Base-by-base conservation (phyloP, 2,888 invertebrate genomes). In the Amiota mariae region DNA sequence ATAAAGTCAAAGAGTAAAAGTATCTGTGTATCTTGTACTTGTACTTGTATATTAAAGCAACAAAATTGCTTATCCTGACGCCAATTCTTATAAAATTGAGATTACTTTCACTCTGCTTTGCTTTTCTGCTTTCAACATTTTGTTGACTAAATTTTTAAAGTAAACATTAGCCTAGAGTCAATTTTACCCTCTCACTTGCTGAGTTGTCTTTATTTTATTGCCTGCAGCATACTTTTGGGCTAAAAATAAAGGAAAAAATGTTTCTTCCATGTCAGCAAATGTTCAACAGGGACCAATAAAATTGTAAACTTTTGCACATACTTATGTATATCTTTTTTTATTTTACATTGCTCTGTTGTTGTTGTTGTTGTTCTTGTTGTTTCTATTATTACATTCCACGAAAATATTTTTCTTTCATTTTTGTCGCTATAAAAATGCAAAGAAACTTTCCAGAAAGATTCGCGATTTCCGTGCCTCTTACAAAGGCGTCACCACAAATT, bases 231-330 rank as follows among this genome's bases (percentile, higher is more conserved):
- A 48, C 48, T 18, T 66, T 48, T 48, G 18, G 66, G 66, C 66
- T 64, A 47, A 13, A 36, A 36, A 36, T 36, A 36, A 36, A 13
- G 46, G 15, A 12, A 12, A 11, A 18, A 9, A 70, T 73, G 59
- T 73, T 59, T 4, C 20, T n/a, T 75, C 56, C 71, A 75, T 75
- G 72, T 76, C 71, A 59, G 51, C 61, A 63, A 49, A 54, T 67
- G 81, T 76, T 81, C 83, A 85, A 83, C 82, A 77, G 85, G 83
- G 83, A 79, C 83, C 81, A 81, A 85, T 84, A 82, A 85, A 81
- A 81, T 83, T 82, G 78, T 79, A 82, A 83, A 84, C 51, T 82
- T 82, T 71, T 79, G 78, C 77, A 76, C 79, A 36, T 6, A 36
- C 36, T 36, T 36, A 24, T 24, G 24, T 2, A 18, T 18, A 18